A percentile compares a stretch with the other conserved stretches of the same genome.
phyloP scores from a whole-genome alignment of 37 sponge, comb jelly and placozoan species.

The Cliona cf. orientalis region DNA sequence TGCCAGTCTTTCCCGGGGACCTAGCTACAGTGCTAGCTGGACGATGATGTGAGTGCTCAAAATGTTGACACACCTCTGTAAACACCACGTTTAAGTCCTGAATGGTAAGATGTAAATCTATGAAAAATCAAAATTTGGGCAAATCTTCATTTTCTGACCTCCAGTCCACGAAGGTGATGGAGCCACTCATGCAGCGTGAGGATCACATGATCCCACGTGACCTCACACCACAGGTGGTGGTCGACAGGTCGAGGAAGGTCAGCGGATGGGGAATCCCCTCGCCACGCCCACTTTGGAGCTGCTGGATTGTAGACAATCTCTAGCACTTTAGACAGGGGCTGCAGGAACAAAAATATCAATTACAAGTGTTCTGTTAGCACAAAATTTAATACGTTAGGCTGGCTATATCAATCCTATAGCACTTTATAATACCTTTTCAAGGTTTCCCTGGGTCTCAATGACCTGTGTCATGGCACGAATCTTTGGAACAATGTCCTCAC shows the following conservation, averaged over 20 bases:
- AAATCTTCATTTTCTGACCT: too few relatives aligned
- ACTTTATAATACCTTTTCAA: conserved; percentile 11
- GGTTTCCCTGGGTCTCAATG: not conserved
- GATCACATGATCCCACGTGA: conserved; percentile 62
- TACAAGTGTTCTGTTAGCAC: not conserved
- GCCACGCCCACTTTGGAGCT: not conserved
- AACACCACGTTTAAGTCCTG: conserved; percentile 36
- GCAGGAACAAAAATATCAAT: not conserved
- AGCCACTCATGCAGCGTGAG: conserved; percentile 50
- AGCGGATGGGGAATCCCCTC: not conserved
- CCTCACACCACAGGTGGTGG: conserved; percentile 58
- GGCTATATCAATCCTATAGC: not conserved
- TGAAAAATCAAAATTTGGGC: not conserved
- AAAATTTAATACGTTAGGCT: not conserved
- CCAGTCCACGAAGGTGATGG: conserved; percentile 32
- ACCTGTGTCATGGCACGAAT: not conserved
- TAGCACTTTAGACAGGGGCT: too few relatives aligned
- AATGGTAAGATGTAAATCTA: not conserved
- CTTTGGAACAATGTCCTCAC: conserved; percentile 2
- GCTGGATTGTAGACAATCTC: too few relatives aligned
- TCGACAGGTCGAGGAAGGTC: conserved; percentile 4
- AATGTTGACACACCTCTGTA: conserved; percentile 24
- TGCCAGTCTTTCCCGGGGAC: too few relatives aligned
- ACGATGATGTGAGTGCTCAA: too few relatives aligned
- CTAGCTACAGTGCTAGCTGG: too few relatives aligned